A percentile compares a stretch with the other conserved stretches of the same genome.
These are phyloP conservation scores for Scaptomyza polygonia DNA, from an alignment of 2,888 invertebrate species.

Conservation along the genomic window DNA sequence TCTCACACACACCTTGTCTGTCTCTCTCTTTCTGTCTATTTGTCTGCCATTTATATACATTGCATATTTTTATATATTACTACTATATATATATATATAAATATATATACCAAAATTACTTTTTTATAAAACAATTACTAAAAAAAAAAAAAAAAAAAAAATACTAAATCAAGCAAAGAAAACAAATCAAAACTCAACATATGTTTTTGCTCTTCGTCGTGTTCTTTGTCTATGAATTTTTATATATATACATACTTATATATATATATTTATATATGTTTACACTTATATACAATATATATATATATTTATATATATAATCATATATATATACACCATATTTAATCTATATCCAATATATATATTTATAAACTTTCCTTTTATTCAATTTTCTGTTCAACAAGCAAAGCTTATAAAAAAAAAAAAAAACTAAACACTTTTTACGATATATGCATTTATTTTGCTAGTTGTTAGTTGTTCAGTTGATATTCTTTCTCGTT, in stretches of 20 bases:
- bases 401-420: conserved; percentile 22
- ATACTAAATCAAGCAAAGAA: conserved; percentile 56
- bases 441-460: conserved; percentile 11
- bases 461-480: conserved; percentile 47
- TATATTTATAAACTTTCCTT: conserved; percentile 26
- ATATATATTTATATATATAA: conserved; percentile 9
- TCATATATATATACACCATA: conserved; percentile 21
- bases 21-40: conserved; percentile 27
- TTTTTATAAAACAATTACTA: conserved; percentile 31
- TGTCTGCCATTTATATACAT: conserved; percentile 62
- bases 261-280: conserved; percentile 27
- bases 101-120: conserved; percentile 6
- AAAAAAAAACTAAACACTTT: conserved; percentile 6
- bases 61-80: conserved; percentile 59
- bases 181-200: conserved; percentile 76
- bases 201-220: conserved; percentile 84
- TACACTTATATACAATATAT: conserved; percentile 37
- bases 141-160: conserved; percentile 41
- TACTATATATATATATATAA: conserved; percentile 19
- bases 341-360: conserved; percentile 41
- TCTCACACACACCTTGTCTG: conserved; percentile 17
- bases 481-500: conserved; percentile 34
- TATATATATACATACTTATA: conserved; percentile 27
- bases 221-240: conserved; percentile 84
- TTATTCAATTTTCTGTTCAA: conserved; percentile 30